A percentile compares a stretch with the other conserved stretches of the same genome.
Evolutionary conservation across 37 sponge, comb jelly and placozoan genomes (phyloP).

Genomic region (Beroe ovata): DNA sequence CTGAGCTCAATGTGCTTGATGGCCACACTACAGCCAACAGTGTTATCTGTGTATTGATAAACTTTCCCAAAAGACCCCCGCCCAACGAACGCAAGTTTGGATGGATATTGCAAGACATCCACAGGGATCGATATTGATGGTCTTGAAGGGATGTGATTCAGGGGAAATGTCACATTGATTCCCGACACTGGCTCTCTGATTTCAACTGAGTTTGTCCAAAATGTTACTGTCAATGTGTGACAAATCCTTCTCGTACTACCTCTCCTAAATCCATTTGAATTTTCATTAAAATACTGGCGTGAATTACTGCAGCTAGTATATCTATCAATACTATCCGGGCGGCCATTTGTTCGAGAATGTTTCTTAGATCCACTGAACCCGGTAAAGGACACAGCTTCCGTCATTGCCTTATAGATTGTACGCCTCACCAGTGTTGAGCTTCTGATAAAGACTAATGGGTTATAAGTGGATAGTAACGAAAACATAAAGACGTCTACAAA

Average conservation of each 20-base stretch:
- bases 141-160: conserved; percentile 13
- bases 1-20: background rate
- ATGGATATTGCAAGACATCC: background rate
- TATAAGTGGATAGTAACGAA: background rate
- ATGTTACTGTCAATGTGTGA: background rate
- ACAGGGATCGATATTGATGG: conserved; percentile 5
- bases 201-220: conserved; percentile 18
- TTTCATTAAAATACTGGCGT: background rate
- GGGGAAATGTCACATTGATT: background rate
- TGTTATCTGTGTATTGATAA: conserved; percentile 24
- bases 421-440: background rate
- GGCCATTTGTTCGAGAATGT: background rate
- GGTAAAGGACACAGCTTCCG: conserved; percentile 14
- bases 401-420: background rate
- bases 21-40: conserved; percentile 4
- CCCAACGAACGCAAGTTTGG: background rate
- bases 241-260: background rate
- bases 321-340: background rate
- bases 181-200: conserved; percentile 8
- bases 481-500: background rate
- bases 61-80: conserved; percentile 4
- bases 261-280: background rate
- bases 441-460: background rate
- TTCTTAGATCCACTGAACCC: conserved; percentile 12
- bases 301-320: background rate